Evolutionary conservation across 1,140 invertebrate genomes (phyloP), one percentile per base, ranked within the genome.

Genomic region (Dreissena rostriformis): DNA sequence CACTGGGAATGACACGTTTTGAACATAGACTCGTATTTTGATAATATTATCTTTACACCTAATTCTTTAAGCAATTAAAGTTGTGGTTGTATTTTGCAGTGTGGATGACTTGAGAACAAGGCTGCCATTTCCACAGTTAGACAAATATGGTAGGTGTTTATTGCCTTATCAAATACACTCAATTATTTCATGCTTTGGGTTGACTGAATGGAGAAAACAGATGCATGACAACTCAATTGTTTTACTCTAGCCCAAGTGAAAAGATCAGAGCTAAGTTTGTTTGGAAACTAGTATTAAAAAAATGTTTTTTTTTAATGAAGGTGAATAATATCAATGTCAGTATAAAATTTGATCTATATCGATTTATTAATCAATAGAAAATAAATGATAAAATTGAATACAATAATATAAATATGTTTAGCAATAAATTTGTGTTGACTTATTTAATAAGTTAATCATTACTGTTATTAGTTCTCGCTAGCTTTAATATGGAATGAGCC

Each of bases 141-240:
- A 92, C 74, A 91, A 90, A 82, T 91, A 92, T 86, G 91, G 91
- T 91, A 75, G 67, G 88, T 39, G 39, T 39, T 39, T 5, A 39
- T 2, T 39, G 39, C 39, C 8, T 39, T 39, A 39, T 39, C 39
- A 39, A 39, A 39, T 39, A 39, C 39, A 39, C 2, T 8, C 8
- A 39, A 39, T 39, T 5, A 39, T 39, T 39, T 39, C 78, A 67
- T 70, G 24, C 22, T 49, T 24, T 39, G 17, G 24, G 2, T 26
- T 24, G 14, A 26, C 11, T 17, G 28, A 24, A 63, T 29, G 19
- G 53, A 29, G 39, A 19, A 63, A n/a, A 17, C 10, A 0, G 10
- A n/a, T 2, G n/a, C 0, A 66, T n/a, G 22, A 39, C 28, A n/a
- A 24, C 14, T 51, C 57, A 14, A 19, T 49, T 51, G 6, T 49